A percentile compares a stretch with the other conserved stretches of the same genome.
These are phyloP conservation scores for Spodoptera frugiperda DNA, from an alignment of 1,140 invertebrate genomes.

Conservation along the genomic window DNA sequence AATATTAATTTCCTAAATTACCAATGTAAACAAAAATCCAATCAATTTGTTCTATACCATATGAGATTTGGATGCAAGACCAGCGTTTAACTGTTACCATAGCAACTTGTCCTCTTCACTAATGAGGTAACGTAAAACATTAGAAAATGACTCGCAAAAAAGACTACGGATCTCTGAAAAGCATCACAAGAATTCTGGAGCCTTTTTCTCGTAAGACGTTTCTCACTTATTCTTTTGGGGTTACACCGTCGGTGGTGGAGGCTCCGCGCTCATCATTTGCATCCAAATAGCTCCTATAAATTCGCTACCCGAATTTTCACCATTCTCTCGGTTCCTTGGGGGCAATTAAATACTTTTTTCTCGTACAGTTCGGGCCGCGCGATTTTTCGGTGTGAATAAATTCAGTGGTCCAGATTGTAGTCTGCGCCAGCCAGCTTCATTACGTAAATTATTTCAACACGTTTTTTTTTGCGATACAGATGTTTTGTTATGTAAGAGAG, in stretches of 20 bases:
- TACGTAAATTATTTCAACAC: conserved; percentile 73
- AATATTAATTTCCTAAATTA: no score
- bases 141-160: not conserved
- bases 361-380: conserved; percentile 59
- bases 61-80: no score
- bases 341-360: conserved; percentile 84
- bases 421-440: conserved; percentile 68
- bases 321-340: conserved; percentile 76
- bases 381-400: conserved; percentile 76
- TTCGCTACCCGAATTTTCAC: conserved; percentile 83
- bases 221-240: conserved; percentile 82
- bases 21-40: no score
- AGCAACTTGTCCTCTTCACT: not conserved
- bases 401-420: conserved; percentile 70
- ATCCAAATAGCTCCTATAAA: conserved; percentile 84
- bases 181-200: conserved; percentile 60
- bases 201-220: conserved; percentile 78
- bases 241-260: conserved; percentile 69
- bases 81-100: no score
- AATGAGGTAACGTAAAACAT: not conserved
- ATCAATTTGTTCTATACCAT: no score
- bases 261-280: conserved; percentile 81
- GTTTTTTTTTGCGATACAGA: conserved; percentile 40
- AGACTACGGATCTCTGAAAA: conserved; percentile 19
- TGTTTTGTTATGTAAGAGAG: conserved; percentile 17